Base-by-base conservation (phyloP, 2,113 vertebrate genomes). In the Gymnorhina tibicen region DNA sequence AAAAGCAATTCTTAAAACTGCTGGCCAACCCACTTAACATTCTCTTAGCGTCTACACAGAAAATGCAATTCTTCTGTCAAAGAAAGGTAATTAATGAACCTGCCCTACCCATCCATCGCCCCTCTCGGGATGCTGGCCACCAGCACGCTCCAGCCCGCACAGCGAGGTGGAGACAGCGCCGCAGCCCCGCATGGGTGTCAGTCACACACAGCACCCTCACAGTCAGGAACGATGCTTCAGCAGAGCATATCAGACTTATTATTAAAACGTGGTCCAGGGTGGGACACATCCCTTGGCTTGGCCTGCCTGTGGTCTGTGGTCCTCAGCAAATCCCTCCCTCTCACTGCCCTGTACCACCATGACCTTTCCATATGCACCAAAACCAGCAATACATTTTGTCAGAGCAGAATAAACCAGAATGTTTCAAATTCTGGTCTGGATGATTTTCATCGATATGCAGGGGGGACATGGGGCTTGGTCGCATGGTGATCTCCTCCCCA, bases 161-260 rank as follows among this genome's bases (percentile, higher is more conserved):
- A 42, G 35, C 0, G 0, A 63, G 80, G 44, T 41, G 19, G 53
- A 1, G 1, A 37, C 35, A 3, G 1, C 0, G 0, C 41, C 0
- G 0, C 33, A 55, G 70, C 39, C 47, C 41, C 8, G 3, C 33
- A 23, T 0, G 1, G 39, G 33, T 7, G 0, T 42, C 69, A 13
- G 22, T 11, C 19, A 1, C 4, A 30, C 11, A 44, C 16, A 13
- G 42, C 50, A 68, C 46, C 59, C 28, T 46, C 68, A 32, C 1
- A 1, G 64, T 1, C 1, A 37, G 27, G 37, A 63, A 11, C 0
- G 2, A 8, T 0, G 6, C 64, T 46, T 8, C 64, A 63, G 62
- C 30, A 8, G 6, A 85, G 24, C 53, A 56, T 41, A 30, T 6
- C 20, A 42, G 27, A 10, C 13, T n/a, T 33, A 15, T 20, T 37